Conservation (phyloP, 2,113 vertebrate species). For the Microtus montanus region DNA sequence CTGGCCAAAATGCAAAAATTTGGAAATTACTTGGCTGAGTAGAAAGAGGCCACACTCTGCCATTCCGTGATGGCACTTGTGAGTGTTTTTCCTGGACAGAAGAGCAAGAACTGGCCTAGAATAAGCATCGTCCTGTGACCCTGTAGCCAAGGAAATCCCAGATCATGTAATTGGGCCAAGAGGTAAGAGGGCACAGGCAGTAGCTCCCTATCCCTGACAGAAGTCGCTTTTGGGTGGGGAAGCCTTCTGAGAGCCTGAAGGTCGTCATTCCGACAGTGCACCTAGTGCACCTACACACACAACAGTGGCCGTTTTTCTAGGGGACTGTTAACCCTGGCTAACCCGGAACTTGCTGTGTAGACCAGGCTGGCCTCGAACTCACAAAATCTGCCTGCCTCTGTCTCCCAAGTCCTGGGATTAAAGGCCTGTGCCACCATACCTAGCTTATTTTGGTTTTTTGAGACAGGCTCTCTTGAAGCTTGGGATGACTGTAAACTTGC, state of each 20-base stretch:
- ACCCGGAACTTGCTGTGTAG: not conserved
- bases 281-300: not conserved
- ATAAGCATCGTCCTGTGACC: not conserved
- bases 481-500: too few species aligned
- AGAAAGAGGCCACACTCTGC: not conserved
- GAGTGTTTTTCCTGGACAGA: not conserved
- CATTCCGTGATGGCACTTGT: rapidly evolving
- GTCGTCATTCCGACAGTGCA: not conserved
- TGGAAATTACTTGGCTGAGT: not conserved
- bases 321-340: too few species aligned
- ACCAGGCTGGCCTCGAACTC: not conserved
- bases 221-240: not conserved
- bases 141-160: not conserved
- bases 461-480: too few species aligned
- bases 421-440: too few species aligned
- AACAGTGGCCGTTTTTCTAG: not conserved
- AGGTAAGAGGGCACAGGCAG: not conserved
- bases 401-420: too few species aligned
- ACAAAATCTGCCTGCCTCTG: not conserved
- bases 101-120: not conserved
- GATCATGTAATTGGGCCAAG: not conserved
- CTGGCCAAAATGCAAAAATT: not conserved
- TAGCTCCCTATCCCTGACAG: too few species aligned
- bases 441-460: too few species aligned
- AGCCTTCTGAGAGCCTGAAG: not conserved